phyloP scores from a whole-genome alignment of 2,113 vertebrate genomes.

The Telmatochromis sp. region DNA sequence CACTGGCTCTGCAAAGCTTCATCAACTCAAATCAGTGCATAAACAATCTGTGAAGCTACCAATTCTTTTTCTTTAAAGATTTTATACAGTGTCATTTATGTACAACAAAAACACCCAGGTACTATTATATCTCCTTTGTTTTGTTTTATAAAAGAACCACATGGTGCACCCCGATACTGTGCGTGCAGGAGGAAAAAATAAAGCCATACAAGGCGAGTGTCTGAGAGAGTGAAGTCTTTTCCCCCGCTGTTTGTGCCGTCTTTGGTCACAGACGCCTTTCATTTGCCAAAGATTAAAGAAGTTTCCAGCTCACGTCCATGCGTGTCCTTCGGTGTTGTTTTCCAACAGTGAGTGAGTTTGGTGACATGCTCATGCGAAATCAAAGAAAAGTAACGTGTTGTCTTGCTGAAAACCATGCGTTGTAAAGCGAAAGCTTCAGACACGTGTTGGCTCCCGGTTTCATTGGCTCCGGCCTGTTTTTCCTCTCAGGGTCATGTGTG shows the following conservation, averaged over 20 bases:
- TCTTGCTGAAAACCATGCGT: conserved; percentile 82
- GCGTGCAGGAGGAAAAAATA: conserved; percentile 77
- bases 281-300: neutral
- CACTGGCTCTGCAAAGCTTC: conserved; percentile 39
- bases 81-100: conserved; percentile 97
- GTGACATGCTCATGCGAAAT: conserved; percentile 99
- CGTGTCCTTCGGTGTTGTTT: conserved; percentile 66
- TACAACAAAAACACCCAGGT: conserved; percentile 90
- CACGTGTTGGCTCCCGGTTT: conserved; percentile 64
- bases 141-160: conserved; percentile 77
- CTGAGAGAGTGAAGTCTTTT: conserved; percentile 74
- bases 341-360: conserved; percentile 78
- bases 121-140: conserved; percentile 40
- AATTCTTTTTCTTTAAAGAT: conserved; percentile 73
- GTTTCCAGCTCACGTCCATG: conserved; percentile 54
- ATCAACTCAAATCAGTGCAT: conserved; percentile 79
- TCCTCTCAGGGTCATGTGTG: conserved; percentile 51
- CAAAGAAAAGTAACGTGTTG: conserved; percentile 66
- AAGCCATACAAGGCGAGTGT: conserved; percentile 82
- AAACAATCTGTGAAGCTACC: conserved; percentile 81
- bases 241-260: conserved; percentile 52
- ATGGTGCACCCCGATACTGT: conserved; percentile 82
- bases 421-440: conserved; percentile 84
- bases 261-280: conserved; percentile 68
- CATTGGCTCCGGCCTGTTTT: conserved; percentile 57